These are phyloP conservation scores for Ifrita kowaldi DNA, from an alignment of 2,113 vertebrate species.

Conservation along the genomic window DNA sequence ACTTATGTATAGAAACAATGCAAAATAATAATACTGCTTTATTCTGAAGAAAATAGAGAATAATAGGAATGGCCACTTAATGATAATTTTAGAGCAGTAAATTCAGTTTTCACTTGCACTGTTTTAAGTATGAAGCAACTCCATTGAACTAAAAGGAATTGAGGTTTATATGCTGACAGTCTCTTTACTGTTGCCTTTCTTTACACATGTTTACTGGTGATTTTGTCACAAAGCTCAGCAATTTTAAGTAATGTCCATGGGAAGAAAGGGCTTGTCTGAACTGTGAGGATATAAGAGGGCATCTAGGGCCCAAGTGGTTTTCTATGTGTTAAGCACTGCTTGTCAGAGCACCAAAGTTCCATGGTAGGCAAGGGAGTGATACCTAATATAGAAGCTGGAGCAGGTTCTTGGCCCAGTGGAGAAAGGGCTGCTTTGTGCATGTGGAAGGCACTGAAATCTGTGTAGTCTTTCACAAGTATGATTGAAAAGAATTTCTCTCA, in stretches of 20 bases:
- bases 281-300: not conserved
- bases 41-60: not conserved
- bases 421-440: rapidly evolving
- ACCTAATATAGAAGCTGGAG: not conserved
- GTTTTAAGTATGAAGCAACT: not conserved
- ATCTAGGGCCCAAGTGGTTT: not conserved
- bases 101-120: not conserved
- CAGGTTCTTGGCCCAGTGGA: not conserved
- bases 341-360: not conserved
- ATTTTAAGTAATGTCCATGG: not conserved
- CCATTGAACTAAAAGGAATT: not conserved
- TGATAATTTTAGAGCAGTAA: not conserved
- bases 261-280: not conserved
- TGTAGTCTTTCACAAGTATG: not conserved
- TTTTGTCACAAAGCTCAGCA: not conserved
- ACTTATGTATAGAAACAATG: not conserved
- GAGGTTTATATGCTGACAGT: not conserved
- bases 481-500: not conserved
- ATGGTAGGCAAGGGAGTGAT: not conserved
- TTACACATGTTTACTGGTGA: rapidly evolving
- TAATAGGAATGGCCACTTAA: not conserved
- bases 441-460: not conserved
- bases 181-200: not conserved
- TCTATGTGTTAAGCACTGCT: not conserved
- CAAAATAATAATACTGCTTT: not conserved